These are phyloP conservation scores for Tamandua tetradactyla DNA, from an alignment of 2,797 vertebrate species.

Conservation along the genomic window DNA sequence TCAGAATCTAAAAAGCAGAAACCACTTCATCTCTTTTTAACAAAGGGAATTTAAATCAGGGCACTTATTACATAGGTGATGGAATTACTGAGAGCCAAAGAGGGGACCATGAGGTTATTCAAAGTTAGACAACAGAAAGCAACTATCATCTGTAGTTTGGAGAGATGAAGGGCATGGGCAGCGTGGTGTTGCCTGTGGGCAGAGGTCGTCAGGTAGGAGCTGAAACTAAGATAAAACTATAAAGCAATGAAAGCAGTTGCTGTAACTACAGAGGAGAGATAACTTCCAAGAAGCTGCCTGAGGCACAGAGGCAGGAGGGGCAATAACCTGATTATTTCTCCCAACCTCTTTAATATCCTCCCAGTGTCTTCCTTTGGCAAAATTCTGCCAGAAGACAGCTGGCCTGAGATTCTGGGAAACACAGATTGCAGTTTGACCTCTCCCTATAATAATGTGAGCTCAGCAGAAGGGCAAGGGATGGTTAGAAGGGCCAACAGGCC, in stretches of 20 bases:
- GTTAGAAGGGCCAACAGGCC: background rate
- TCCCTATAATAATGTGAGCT: background rate
- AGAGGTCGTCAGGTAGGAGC: background rate
- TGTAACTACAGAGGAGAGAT: background rate
- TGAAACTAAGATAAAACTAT: background rate
- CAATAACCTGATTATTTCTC: background rate
- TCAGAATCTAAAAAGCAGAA: background rate
- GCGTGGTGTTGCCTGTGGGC: background rate
- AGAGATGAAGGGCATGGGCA: background rate
- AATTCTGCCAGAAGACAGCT: background rate
- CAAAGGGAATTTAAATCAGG: slow-evolving; percentile 18
- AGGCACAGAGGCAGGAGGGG: background rate
- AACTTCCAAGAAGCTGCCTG: background rate
- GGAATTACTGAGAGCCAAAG: background rate
- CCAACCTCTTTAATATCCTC: background rate
- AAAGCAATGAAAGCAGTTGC: background rate
- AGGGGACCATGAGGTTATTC: background rate
- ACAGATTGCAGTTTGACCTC: accelerated
- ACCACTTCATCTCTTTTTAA: slow-evolving; percentile 4
- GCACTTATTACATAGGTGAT: slow-evolving; percentile 10
- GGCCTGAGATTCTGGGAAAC: background rate
- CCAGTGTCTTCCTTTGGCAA: background rate
- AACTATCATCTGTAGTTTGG: background rate
- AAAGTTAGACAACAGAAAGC: slow-evolving; percentile 13
- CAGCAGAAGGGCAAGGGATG: background rate